Base-by-base conservation (phyloP, 2,797 vertebrate species). In the Acanthurus leucopareius region DNA sequence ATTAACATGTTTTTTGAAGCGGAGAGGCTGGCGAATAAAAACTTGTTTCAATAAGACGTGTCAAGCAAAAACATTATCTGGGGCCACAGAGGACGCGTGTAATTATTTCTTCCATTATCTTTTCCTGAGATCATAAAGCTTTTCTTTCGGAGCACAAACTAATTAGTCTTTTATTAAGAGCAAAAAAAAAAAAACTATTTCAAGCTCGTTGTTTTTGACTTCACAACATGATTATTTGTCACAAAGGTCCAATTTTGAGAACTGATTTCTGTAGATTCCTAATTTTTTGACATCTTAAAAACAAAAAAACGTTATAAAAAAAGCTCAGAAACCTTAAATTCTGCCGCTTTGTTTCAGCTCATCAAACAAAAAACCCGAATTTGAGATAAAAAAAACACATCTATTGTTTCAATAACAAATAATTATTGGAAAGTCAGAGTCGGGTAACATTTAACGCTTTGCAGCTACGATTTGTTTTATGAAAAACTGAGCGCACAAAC, bases 101-200 rank as follows among this genome's bases (percentile, higher is more conserved):
- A 49, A 72, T 75, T 72, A 68, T 66, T 73, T 62, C 48, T 51
- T 49, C 15, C 35, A 56, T 63, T 48, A 60, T 61, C 52, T 64
- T 53, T 62, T 53, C 51, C 45, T 57, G 48, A 44, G 71, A 76
- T 68, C 35, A 13, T 20, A 13, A 63, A 17, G 56, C 52, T 75
- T 66, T 72, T 13, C 69, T 63, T 68, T 77, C 48, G 25, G 35
- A 80, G 79, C 76, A 20, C 65, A 73, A 73, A 74, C 38, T 60
- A 73, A 85, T 83, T 61, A 49, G 19, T 75, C 25, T 25, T n/a
- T 52, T 52, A 67, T 70, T 67, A 63, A 19, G 71, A 63, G 71
- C 25, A 25, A 32, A 32, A 32, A 62, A 25, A 32, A 32, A 32
- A 62, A 78, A 68, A 79, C 67, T 51, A 51, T 83, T 75, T 71